These are phyloP conservation scores for Yoshiicerus persimilis DNA, from an alignment of 1,140 invertebrate genomes.

Conservation along the genomic window DNA sequence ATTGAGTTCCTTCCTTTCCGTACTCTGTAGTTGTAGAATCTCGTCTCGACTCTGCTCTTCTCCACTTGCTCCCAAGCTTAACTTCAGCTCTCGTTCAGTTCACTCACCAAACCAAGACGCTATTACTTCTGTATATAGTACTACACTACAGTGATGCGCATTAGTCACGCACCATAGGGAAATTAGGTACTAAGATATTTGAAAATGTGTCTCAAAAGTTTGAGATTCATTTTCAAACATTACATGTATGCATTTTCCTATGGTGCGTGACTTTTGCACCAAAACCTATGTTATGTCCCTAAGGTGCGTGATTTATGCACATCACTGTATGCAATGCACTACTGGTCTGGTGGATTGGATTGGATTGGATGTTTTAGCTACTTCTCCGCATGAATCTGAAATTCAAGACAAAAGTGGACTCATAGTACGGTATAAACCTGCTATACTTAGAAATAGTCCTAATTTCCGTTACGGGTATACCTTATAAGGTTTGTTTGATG, in stretches of 20 bases:
- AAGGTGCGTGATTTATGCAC: no score
- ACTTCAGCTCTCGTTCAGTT: background rate
- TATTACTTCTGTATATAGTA: background rate
- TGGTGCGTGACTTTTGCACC: no score
- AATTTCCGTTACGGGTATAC: background rate
- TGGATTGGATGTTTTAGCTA: background rate
- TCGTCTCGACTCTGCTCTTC: background rate
- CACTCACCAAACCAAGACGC: background rate
- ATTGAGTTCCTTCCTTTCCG: constrained; percentile 6
- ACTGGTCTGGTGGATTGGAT: background rate
- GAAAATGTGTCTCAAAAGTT: no score
- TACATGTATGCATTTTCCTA: no score
- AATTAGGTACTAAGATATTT: no score
- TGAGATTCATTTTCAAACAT: no score
- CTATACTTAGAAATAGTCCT: no score
- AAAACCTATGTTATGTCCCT: no score
- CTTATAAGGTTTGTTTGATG: background rate
- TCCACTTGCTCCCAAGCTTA: background rate
- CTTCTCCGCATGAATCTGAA: background rate
- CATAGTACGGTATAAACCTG: background rate
- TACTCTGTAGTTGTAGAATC: background rate
- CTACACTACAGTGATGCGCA: no score
- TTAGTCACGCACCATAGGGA: no score
- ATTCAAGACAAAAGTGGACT: background rate
- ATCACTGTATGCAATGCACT: no score